phyloP scores from a whole-genome alignment of 2,113 vertebrate species.

The Diphyllodes magnificus region DNA sequence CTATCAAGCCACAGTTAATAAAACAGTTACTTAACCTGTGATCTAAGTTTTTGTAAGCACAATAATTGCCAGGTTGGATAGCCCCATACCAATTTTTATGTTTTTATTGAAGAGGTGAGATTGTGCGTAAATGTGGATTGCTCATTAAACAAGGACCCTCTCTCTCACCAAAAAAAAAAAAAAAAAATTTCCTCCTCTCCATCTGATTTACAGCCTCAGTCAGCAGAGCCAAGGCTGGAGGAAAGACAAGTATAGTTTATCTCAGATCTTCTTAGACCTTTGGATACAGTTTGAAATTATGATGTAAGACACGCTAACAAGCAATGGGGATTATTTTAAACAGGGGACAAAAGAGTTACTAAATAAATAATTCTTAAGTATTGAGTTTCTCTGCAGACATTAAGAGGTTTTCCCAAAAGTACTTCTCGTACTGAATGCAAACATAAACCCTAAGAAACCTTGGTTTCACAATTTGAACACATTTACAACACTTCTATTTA shows the following conservation, averaged over 20 bases:
- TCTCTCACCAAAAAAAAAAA: not conserved
- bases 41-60: not conserved
- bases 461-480: not conserved
- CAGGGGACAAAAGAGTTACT: not conserved
- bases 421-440: not conserved
- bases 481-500: not conserved
- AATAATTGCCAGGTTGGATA: not conserved
- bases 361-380: not conserved
- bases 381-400: not conserved
- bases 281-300: not conserved
- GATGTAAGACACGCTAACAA: not conserved
- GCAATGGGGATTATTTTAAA: not conserved
- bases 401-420: not conserved
- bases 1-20: not conserved
- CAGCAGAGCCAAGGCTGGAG: not conserved
- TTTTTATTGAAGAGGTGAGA: not conserved
- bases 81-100: not conserved
- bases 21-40: not conserved
- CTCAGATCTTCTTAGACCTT: not conserved
- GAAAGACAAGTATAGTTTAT: not conserved
- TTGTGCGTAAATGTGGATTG: not conserved
- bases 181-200: not conserved
- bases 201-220: not conserved
- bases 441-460: not conserved
- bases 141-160: not conserved